A percentile compares a stretch with the other conserved stretches of the same genome.
phyloP scores from a whole-genome alignment of 2,888 invertebrate genomes.

The Ochropacha duplaris region DNA sequence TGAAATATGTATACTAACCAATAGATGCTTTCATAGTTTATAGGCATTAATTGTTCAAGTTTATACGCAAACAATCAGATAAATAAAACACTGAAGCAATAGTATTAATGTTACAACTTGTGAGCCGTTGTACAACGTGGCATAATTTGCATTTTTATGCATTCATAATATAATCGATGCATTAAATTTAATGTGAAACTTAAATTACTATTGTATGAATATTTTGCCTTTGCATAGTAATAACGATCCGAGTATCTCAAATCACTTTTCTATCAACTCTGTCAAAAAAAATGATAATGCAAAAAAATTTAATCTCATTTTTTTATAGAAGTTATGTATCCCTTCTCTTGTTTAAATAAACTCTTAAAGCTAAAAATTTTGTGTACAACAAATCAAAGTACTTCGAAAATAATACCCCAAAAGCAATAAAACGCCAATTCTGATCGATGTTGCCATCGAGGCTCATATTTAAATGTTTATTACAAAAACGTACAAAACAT shows the following conservation, averaged over 20 bases:
- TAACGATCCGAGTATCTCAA: no score
- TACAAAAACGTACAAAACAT: constrained; percentile 6
- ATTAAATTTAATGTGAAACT: constrained; percentile 28
- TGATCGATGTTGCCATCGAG: constrained; percentile 23
- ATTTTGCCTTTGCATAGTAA: no score
- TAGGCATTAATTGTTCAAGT: background rate
- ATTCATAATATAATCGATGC: constrained; percentile 35
- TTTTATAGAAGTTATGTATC: no score
- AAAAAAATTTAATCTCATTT: no score
- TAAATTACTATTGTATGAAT: background rate
- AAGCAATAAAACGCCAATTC: constrained; percentile 23
- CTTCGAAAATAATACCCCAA: constrained; percentile 6
- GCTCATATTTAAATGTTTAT: constrained; percentile 7
- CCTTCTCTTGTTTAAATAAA: background rate
- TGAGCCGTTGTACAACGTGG: constrained; percentile 3
- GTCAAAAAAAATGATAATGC: no score
- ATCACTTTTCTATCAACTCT: no score
- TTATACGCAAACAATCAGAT: background rate
- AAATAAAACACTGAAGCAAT: constrained; percentile 2
- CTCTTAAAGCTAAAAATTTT: background rate
- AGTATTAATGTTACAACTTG: background rate
- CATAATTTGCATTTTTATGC: constrained; percentile 34
- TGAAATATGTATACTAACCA: background rate
- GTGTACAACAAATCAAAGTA: background rate
- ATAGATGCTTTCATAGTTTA: background rate